Percentiles rank a stretch among this genome's conserved stretches.
Conservation (phyloP, 2,113 vertebrate genomes). For the Theropithecus gelada region DNA sequence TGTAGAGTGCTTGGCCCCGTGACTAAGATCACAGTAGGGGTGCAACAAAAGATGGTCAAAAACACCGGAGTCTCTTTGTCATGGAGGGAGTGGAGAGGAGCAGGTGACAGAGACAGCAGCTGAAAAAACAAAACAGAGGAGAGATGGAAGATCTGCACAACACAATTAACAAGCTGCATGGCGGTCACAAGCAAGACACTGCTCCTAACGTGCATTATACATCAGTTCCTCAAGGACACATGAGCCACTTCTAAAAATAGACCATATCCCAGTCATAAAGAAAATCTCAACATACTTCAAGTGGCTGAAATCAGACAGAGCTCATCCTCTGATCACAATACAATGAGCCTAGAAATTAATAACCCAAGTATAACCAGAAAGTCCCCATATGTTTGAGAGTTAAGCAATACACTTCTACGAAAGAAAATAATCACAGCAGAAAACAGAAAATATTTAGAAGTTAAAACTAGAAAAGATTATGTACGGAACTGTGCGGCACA, state of each 20-base stretch:
- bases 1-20: background rate
- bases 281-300: background rate
- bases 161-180: background rate
- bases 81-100: background rate
- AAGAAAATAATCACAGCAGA: background rate
- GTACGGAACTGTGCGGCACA: accelerated
- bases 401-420: background rate
- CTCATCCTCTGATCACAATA: too few species aligned
- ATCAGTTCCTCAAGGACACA: background rate
- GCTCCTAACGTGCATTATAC: too few species aligned
- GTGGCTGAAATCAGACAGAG: background rate
- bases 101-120: background rate
- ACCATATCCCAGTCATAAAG: background rate
- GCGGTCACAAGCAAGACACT: background rate
- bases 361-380: background rate
- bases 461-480: background rate
- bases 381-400: too few species aligned
- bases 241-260: background rate
- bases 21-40: background rate
- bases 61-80: background rate
- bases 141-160: background rate
- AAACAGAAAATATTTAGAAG: background rate
- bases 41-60: background rate
- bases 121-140: background rate
- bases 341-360: background rate